Evolutionary conservation across 2,888 invertebrate genomes (phyloP).

Genomic region (Macroteleia sp.): DNA sequence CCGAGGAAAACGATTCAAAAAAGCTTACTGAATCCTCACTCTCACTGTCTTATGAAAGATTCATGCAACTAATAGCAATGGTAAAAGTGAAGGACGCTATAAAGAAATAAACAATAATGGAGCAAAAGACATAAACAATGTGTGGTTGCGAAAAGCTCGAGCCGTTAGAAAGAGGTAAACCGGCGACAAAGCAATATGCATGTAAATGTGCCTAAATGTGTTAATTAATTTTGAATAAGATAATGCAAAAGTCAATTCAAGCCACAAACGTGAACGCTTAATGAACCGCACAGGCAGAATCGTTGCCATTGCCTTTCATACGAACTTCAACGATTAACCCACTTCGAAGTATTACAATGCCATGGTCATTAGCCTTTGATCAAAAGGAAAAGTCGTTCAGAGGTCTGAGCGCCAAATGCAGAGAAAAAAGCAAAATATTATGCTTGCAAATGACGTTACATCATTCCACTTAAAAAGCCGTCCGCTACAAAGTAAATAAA

Average conservation of each 20-base stretch:
- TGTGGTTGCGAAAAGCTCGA: slow-evolving; percentile 1
- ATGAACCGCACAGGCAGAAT: slow-evolving; percentile 11
- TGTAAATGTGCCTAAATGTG: too few relatives aligned
- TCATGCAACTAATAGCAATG: slow-evolving; percentile 39
- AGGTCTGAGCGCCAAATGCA: neutral
- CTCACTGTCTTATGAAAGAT: slow-evolving; percentile 52
- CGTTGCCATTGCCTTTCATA: slow-evolving; percentile 24
- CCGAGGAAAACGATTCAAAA: slow-evolving; percentile 25
- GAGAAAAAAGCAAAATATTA: neutral
- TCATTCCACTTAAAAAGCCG: slow-evolving; percentile 24
- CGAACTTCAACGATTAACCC: slow-evolving; percentile 42
- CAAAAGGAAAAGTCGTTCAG: slow-evolving; percentile 31
- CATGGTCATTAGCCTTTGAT: slow-evolving; percentile 34
- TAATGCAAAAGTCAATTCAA: too few relatives aligned
- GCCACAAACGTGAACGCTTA: too few relatives aligned
- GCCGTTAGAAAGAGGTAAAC: too few relatives aligned
- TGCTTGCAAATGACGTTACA: slow-evolving; percentile 9
- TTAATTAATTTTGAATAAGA: slow-evolving; percentile 21
- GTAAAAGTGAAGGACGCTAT: slow-evolving; percentile 47
- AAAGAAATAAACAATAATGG: slow-evolving; percentile 37
- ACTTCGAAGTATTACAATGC: slow-evolving; percentile 55
- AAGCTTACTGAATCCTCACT: slow-evolving; percentile 9
- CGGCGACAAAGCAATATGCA: too few relatives aligned
- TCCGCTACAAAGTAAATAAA: neutral
- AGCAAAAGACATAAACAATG: slow-evolving; percentile 3